Conservation (phyloP, 2,888 invertebrate species). For the Periphyllus acericola region DNA sequence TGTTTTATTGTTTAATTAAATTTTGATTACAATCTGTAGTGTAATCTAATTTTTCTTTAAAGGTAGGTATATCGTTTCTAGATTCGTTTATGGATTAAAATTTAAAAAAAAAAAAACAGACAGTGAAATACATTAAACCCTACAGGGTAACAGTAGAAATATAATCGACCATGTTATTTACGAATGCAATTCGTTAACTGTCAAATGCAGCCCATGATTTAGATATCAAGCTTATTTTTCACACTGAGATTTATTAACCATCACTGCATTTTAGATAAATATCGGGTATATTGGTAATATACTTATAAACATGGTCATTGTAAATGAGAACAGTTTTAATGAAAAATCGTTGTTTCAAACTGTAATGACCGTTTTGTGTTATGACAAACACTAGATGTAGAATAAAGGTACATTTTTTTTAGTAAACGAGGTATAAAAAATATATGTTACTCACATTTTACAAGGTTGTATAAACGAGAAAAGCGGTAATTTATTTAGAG, state of each 20-base stretch:
- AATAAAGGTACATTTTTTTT: background rate
- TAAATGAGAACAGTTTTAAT: slow-evolving; percentile 17
- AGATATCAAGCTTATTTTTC: slow-evolving; percentile 52
- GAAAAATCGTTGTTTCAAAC: slow-evolving; percentile 13
- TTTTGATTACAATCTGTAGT: background rate
- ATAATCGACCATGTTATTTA: slow-evolving; percentile 32
- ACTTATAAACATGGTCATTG: background rate
- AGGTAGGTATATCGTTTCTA: background rate
- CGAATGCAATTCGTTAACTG: slow-evolving; percentile 48
- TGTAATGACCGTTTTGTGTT: background rate
- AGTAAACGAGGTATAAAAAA: background rate
- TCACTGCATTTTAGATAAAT: slow-evolving; percentile 21
- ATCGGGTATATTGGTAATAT: slow-evolving; percentile 16
- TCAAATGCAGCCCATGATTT: slow-evolving; percentile 39
- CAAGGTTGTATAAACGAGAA: background rate
- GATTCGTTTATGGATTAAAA: background rate
- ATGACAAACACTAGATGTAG: slow-evolving; percentile 5
- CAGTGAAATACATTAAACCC: slow-evolving; percentile 7
- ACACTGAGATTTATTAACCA: slow-evolving; percentile 39
- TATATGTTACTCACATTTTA: background rate
- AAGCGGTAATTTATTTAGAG: background rate
- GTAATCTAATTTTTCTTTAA: background rate
- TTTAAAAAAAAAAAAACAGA: background rate
- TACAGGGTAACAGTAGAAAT: slow-evolving; percentile 17
- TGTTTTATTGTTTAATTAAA: background rate